phyloP scores from a whole-genome alignment of 2,113 vertebrate species.

The Sterrhoptilus dennistouni region DNA sequence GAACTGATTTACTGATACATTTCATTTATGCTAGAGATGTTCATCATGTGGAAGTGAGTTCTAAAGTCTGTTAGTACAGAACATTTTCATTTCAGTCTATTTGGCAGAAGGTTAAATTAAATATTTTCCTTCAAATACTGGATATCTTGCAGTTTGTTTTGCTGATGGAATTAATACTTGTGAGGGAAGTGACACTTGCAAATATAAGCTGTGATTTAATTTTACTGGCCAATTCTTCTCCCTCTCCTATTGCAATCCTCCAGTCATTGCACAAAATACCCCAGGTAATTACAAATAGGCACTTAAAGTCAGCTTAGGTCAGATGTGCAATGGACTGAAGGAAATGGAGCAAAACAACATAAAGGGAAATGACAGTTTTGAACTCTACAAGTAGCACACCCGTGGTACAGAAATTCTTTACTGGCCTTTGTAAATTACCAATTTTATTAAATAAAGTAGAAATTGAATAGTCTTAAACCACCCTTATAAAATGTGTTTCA shows the following conservation, averaged over 20 bases:
- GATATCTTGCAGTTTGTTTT: neutral
- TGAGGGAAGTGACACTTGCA: constrained; percentile 11
- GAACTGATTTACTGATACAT: neutral
- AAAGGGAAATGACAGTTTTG: neutral
- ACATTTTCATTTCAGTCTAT: neutral
- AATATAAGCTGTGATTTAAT: constrained; percentile 2
- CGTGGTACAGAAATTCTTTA: neutral
- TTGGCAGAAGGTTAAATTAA: constrained; percentile 24
- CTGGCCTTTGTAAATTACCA: constrained; percentile 4
- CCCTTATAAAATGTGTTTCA: neutral
- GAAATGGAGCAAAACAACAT: neutral
- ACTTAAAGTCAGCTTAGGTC: constrained; percentile 32
- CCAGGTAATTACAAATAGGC: neutral
- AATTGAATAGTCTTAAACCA: neutral
- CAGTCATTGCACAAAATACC: neutral
- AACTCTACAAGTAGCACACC: neutral
- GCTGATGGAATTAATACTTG: neutral
- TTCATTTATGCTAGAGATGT: neutral
- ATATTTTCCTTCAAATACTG: neutral
- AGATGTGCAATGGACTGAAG: constrained; percentile 16
- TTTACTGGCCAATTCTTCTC: neutral
- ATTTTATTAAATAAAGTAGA: constrained; percentile 15
- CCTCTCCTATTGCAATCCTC: neutral
- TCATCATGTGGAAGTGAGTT: constrained; percentile 2
- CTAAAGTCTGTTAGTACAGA: neutral